Evolutionary conservation across 2,113 vertebrate species (phyloP).

Genomic region (Erpornis zantholeuca): DNA sequence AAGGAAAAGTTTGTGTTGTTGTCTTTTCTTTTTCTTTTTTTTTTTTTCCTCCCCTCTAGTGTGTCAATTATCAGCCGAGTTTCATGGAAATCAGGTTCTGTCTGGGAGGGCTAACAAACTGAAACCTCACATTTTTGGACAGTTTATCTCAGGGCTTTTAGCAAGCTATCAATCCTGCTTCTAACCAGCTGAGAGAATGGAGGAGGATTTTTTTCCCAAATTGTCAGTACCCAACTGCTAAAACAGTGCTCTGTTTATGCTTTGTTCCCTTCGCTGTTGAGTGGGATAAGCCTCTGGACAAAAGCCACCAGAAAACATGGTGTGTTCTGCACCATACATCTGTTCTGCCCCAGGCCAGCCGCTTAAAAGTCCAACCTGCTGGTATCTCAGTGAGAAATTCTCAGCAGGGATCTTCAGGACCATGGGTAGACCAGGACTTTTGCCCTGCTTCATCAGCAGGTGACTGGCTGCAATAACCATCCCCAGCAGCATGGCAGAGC

Average conservation of each 20-base stretch:
- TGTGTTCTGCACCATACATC: too few relatives aligned
- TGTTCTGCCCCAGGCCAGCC: neutral
- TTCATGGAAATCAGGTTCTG: neutral
- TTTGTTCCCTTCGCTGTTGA: neutral
- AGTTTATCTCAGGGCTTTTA: neutral
- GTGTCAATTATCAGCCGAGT: neutral
- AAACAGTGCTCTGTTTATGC: neutral
- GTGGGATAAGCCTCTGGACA: neutral
- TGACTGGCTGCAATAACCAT: neutral
- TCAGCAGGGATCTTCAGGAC: neutral
- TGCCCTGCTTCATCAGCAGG: too few relatives aligned
- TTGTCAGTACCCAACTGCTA: neutral
- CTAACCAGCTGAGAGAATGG: neutral
- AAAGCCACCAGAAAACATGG: neutral
- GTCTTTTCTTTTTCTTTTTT: neutral
- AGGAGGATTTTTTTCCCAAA: neutral
- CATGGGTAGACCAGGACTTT: neutral
- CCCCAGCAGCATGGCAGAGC: neutral
- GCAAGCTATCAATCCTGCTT: neutral
- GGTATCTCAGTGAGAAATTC: neutral
- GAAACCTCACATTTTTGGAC: neutral
- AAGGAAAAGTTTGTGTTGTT: neutral
- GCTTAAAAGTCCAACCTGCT: neutral
- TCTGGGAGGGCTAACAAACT: neutral
- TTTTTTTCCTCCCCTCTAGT: rapidly evolving